Evolutionary conservation across 2,888 invertebrate genomes (phyloP).

Genomic region (Sthenelais limicola): DNA sequence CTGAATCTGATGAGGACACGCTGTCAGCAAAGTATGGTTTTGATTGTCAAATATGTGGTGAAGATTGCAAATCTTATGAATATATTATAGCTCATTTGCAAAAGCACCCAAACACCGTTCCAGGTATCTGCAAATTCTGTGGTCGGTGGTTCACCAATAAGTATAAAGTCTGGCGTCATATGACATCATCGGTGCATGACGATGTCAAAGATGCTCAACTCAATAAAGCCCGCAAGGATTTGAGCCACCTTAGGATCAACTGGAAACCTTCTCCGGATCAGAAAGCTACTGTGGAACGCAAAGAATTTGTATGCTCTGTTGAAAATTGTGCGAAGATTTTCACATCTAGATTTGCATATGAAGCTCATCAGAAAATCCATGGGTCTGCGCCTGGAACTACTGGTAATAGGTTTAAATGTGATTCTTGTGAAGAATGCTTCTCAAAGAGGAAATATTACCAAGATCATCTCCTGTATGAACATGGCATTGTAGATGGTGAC

Average conservation of each 20-base stretch:
- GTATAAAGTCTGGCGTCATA: constrained; percentile 48
- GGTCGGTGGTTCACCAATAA: constrained; percentile 49
- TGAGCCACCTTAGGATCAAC: neutral
- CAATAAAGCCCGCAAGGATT: constrained; percentile 11
- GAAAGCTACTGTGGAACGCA: neutral
- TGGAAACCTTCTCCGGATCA: constrained; percentile 20
- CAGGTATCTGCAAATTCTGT: constrained; percentile 50
- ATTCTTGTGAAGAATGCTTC: constrained; percentile 30
- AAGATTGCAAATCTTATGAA: constrained; percentile 38
- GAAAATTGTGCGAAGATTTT: constrained; percentile 15
- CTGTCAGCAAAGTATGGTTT: constrained; percentile 29
- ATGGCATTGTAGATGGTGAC: constrained; percentile 35
- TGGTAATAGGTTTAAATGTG: constrained; percentile 15
- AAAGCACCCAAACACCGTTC: constrained; percentile 31
- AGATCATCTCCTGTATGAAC: constrained; percentile 28
- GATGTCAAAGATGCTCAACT: constrained; percentile 41
- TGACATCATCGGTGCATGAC: constrained; percentile 49
- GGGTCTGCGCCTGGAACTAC: neutral
- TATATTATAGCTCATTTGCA: constrained; percentile 40
- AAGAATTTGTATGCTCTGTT: too few species aligned
- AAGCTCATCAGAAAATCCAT: constrained; percentile 12
- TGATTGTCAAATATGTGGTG: constrained; percentile 41
- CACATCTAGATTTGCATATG: constrained; percentile 2
- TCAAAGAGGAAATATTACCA: constrained; percentile 4
- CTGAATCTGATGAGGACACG: neutral